phyloP scores from a whole-genome alignment of 2,797 vertebrate species.

The Otolemur crassicaudatus region DNA sequence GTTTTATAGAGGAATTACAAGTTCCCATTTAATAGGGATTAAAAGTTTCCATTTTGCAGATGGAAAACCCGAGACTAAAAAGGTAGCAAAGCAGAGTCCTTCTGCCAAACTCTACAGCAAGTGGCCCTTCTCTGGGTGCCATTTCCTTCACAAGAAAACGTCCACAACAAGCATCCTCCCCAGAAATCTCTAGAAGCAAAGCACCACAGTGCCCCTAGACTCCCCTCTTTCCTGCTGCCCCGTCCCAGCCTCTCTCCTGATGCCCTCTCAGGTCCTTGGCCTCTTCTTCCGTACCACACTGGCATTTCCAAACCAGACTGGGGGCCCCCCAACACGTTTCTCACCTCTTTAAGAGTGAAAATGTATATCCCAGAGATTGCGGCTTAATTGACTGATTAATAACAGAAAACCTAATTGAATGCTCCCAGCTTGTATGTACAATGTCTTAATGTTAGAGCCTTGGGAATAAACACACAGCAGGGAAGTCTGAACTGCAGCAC shows the following conservation, averaged over 20 bases:
- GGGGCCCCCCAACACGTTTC: not conserved
- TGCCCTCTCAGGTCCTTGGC: not conserved
- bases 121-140: not conserved
- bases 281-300: not conserved
- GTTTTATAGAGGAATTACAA: not conserved
- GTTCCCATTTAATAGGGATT: not conserved
- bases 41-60: not conserved
- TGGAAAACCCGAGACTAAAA: not conserved
- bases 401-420: constrained; percentile 88
- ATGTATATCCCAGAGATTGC: constrained; percentile 84
- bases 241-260: fast-evolving
- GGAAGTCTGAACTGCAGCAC: constrained; percentile 83
- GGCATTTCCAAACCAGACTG: not conserved
- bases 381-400: constrained; percentile 90
- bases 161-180: not conserved
- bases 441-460: constrained; percentile 88
- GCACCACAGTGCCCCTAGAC: fast-evolving
- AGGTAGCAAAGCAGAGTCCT: not conserved
- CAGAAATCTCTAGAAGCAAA: not conserved
- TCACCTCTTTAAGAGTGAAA: constrained; percentile 86
- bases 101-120: not conserved
- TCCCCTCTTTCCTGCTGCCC: not conserved
- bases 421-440: constrained; percentile 86
- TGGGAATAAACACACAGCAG: constrained; percentile 86
- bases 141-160: not conserved